These are phyloP conservation scores for Pteronotus mesoamericanus DNA, from an alignment of 2,797 vertebrate species.

Conservation along the genomic window DNA sequence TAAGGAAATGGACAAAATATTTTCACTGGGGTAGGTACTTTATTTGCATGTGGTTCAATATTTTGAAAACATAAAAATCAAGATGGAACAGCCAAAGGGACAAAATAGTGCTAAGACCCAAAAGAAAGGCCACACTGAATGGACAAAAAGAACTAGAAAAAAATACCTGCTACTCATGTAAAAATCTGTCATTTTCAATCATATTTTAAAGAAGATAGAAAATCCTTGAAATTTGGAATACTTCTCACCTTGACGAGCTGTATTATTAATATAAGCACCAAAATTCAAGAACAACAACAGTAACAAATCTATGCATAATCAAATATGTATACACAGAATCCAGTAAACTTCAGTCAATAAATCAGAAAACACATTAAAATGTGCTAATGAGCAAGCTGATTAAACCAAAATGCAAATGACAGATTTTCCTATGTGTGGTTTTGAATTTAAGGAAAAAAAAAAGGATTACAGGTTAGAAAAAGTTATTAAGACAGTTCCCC, in stretches of 20 bases:
- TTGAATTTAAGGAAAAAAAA: not conserved
- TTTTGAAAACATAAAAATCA: conserved; percentile 31
- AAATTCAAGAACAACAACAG: not conserved
- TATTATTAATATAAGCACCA: conserved; percentile 10
- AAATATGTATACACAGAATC: not conserved
- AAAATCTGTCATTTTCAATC: not conserved
- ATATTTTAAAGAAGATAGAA: conserved; percentile 34
- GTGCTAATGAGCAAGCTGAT: not conserved
- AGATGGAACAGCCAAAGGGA: not conserved
- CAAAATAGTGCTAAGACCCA: not conserved
- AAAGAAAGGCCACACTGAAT: not conserved
- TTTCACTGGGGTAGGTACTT: not conserved
- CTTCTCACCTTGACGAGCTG: not conserved
- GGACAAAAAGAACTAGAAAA: not conserved
- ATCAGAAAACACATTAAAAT: conserved; percentile 28
- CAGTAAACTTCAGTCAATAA: conserved; percentile 12
- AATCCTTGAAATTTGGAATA: not conserved
- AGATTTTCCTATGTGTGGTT: conserved; percentile 20
- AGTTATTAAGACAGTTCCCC: not conserved
- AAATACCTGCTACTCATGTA: not conserved
- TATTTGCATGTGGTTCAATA: not conserved
- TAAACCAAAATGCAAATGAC: conserved; percentile 38
- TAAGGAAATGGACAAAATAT: not conserved
- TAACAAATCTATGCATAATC: not conserved
- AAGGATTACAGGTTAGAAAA: not conserved